phyloP scores from a whole-genome alignment of 2,797 vertebrate genomes.

The Enteromius unitaeniatus region DNA sequence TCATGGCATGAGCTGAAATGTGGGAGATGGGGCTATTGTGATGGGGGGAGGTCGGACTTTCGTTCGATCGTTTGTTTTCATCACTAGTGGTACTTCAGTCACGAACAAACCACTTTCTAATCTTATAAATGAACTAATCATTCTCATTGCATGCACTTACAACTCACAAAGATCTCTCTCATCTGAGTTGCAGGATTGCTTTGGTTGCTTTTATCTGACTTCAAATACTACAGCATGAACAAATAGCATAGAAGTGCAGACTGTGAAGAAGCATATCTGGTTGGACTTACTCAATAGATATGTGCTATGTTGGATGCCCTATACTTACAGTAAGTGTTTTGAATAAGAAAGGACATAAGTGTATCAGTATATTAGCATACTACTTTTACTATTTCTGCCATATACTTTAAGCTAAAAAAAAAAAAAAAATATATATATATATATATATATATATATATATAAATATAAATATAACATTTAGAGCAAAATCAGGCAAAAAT shows the following conservation, averaged over 20 bases:
- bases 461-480: too few relatives aligned
- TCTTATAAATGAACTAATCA: constrained; percentile 15
- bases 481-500: too few relatives aligned
- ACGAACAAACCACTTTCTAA: not conserved
- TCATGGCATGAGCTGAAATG: constrained; percentile 19
- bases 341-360: not conserved
- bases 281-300: not conserved
- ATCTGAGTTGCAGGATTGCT: not conserved
- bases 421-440: too few relatives aligned
- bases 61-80: not conserved
- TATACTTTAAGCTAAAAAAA: not conserved
- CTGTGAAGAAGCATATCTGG: not conserved
- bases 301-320: not conserved
- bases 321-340: not conserved
- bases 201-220: not conserved
- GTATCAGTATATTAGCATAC: not conserved
- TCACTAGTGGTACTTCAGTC: not conserved
- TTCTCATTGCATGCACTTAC: not conserved
- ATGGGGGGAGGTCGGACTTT: constrained; percentile 28
- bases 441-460: too few relatives aligned
- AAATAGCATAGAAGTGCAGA: not conserved
- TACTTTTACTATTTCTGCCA: not conserved
- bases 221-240: constrained; percentile 5
- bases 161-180: not conserved
- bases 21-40: constrained; percentile 14